Conservation (phyloP, 2,113 vertebrate genomes). For the Coptodon rendalli region DNA sequence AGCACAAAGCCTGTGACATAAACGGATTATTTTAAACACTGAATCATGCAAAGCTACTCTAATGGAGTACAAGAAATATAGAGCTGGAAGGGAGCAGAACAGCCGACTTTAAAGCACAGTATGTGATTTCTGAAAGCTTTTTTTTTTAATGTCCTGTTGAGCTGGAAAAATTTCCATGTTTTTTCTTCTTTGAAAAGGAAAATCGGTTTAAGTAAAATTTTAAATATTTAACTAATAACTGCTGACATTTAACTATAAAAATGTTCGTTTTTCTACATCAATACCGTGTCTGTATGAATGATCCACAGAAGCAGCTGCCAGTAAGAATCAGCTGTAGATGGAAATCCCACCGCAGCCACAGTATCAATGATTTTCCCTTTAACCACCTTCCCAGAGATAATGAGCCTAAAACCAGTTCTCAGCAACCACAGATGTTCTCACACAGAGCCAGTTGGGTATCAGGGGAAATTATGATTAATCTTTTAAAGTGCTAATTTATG, state of each 20-base stretch:
- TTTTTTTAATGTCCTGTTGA: background rate
- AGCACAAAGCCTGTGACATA: background rate
- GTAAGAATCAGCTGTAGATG: background rate
- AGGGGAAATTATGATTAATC: background rate
- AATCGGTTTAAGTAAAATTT: rapidly evolving
- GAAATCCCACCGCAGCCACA: background rate
- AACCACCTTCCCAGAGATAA: background rate
- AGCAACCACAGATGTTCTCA: background rate
- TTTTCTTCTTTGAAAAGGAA: rapidly evolving
- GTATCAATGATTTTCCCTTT: background rate
- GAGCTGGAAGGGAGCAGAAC: background rate
- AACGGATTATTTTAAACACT: background rate
- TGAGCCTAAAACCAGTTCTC: background rate
- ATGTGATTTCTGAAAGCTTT: rapidly evolving
- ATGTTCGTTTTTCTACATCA: no score
- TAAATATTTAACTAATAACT: background rate
- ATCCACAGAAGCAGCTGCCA: background rate
- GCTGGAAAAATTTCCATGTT: rapidly evolving
- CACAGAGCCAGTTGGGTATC: background rate
- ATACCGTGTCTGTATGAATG: background rate
- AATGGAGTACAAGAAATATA: rapidly evolving
- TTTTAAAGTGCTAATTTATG: background rate
- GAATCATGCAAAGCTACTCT: background rate
- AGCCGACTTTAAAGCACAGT: background rate
- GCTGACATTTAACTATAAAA: background rate